Evolutionary conservation across 2,113 vertebrate genomes (phyloP), one percentile per base, ranked within the genome.

Genomic region (Marcusenius ussheri): DNA sequence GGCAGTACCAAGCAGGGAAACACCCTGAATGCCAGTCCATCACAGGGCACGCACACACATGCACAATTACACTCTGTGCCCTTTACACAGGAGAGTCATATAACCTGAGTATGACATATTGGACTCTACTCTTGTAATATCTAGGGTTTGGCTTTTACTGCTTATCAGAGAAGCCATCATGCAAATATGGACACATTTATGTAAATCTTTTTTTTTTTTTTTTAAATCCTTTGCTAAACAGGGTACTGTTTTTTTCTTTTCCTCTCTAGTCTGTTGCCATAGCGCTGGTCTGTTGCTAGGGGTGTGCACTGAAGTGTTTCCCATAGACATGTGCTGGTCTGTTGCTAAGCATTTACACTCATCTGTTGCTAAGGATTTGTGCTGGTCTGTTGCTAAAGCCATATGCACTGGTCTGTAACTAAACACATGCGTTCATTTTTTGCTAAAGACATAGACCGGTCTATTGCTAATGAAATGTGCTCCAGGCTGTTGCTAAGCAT

Each of bases 371-470:
- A 87, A 50, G 85, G 17, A 87, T 87, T 53, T 53, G 49, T 87
- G 47, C 85, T 87, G 50, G 49, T 53, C 50, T 15, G n/a, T 87
- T 87, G 85, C 49, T 53, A 80, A 80, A 86, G 83, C 24, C 83
- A 86, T 86, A 49, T 86, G 83, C 83, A 86, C 83, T 50, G 83
- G 47, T 47, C 83, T 86, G 83, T 86, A 49, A 50, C 83, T 86
- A 86, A 50, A 47, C 83, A 49, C 47, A 49, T 27, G 47, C 45
- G 47, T 80, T 50, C 21, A 27, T 13, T 86, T 86, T 47, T 50
- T 86, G 83, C 83, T 86, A 87, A 47, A 47, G 49, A 87, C 47
- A 27, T 56, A 27, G n/a, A 87, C 85, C 15, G 49, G 85, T 31
- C 49, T 87, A 31, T 87, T 53, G 85, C 85, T 87, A 87, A 45